Base-by-base conservation (phyloP, 1,140 invertebrate species). In the Drosophila micromelanica region DNA sequence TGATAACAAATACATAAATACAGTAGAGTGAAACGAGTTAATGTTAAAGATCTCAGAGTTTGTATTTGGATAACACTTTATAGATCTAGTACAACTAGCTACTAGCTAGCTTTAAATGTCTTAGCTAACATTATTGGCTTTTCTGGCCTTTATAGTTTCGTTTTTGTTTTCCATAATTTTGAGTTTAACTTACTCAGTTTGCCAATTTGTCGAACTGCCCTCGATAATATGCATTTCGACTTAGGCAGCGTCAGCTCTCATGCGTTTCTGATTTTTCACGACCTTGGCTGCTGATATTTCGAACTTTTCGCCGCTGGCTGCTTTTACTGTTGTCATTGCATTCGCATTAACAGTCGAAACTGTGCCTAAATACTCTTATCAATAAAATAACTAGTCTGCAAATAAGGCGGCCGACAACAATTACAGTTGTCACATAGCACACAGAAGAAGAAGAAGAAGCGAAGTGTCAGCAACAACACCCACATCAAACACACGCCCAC, bases 351-450 rank as follows among this genome's bases (percentile, higher is more conserved):
- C 17, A 17, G 17, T 17, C 17, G 17, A 17, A 17, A 1, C 1
- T 17, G 1, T 23, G 3, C 2, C 2, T 20, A 23, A 23, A 23
- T 23, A 23, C 20, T 2, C 20, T 89, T 87, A 87, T 87, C 84
- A 82, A 84, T 79, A 48, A 78, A 64, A 56, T 62, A 38, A 49
- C 71, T 64, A 48, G 11, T 77, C 69, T 38, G 59, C 59, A 77
- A 40, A 85, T 63, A 86, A 67, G 62, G 37, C 62, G 61, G 49
- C 42, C 35, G 57, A 71, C 65, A 52, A 84, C 80, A 89, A 84
- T 89, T 89, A 89, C 84, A 89, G 65, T 74, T 89, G 79, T 89
- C 73, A 89, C 89, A 84, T 77, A 82, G 59, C 40, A 70, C 38
- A 59, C 27, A 27, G 27, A 20, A 42, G 11, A 7, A 17, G 46